phyloP scores from a whole-genome alignment of 2,113 vertebrate species.

The Malurus elegans region DNA sequence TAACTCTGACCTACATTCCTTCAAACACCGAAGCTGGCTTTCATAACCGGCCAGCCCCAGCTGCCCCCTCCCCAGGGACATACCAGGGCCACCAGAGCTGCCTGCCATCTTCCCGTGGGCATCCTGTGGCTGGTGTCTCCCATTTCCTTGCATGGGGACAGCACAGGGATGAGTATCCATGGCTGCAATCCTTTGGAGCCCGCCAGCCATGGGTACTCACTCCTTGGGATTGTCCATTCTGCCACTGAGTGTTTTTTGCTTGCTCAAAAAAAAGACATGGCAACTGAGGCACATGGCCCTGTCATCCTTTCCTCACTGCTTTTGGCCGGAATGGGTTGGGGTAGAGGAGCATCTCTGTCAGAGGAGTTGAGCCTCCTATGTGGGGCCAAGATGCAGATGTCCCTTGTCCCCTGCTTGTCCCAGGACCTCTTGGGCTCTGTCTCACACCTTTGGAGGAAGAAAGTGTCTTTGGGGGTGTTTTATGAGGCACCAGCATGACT shows the following conservation, averaged over 20 bases:
- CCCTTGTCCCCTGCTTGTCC: neutral
- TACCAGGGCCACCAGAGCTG: neutral
- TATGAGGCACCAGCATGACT: neutral
- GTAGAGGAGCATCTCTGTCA: accelerated
- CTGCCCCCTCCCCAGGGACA: neutral
- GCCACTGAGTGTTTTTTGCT: neutral
- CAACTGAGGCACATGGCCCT: neutral
- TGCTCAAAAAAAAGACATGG: neutral
- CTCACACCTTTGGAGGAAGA: neutral
- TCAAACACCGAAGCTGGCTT: constrained; percentile 20
- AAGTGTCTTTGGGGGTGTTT: neutral
- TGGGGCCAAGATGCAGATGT: neutral
- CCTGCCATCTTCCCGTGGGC: neutral
- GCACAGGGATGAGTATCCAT: neutral
- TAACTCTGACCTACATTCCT: constrained; percentile 69
- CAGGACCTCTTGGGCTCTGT: neutral
- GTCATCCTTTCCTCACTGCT: neutral
- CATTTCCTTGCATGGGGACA: neutral
- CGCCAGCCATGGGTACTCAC: neutral
- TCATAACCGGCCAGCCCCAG: neutral
- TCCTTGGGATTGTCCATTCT: neutral
- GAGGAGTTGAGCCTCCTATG: neutral
- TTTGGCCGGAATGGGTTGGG: neutral
- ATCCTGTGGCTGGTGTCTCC: neutral
- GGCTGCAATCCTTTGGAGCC: neutral